A percentile compares a stretch with the other conserved stretches of the same genome.
These are phyloP conservation scores for Microcebus ravelobensis DNA, from an alignment of 2,113 vertebrate genomes.

Conservation along the genomic window DNA sequence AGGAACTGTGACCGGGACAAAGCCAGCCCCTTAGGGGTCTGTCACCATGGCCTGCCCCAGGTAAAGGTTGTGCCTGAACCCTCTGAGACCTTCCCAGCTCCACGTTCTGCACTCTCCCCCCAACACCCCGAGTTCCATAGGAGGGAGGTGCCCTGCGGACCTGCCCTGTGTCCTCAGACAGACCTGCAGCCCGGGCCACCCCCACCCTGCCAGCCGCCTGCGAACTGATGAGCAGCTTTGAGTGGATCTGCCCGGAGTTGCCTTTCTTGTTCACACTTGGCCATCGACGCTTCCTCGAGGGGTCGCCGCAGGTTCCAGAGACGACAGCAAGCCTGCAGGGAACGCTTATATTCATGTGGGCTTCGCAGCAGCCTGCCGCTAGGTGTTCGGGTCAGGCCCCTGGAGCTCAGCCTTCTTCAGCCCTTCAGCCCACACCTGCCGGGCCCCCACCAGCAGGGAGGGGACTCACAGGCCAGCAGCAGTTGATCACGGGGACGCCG, in stretches of 20 bases:
- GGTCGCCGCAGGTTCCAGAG: accelerated
- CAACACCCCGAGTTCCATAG: too few relatives aligned
- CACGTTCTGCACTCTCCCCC: accelerated
- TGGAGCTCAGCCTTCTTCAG: accelerated
- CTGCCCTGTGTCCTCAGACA: accelerated
- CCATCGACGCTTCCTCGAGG: neutral
- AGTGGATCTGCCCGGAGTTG: accelerated
- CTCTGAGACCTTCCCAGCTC: neutral
- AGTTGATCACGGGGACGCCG: accelerated
- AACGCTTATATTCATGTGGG: accelerated
- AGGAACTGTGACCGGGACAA: accelerated
- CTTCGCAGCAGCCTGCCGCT: neutral
- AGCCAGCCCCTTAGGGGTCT: accelerated
- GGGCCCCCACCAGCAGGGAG: accelerated
- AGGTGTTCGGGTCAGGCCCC: neutral
- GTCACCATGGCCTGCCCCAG: neutral
- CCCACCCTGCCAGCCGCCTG: accelerated
- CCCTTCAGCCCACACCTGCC: neutral
- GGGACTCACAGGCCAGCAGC: too few relatives aligned
- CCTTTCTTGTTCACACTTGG: accelerated
- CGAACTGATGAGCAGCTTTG: too few relatives aligned
- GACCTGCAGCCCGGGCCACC: too few relatives aligned
- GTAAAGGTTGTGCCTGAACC: accelerated
- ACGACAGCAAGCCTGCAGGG: neutral
- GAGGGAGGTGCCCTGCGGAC: neutral